phyloP scores from a whole-genome alignment of 1,140 invertebrate genomes.

The Microplitis mediator region DNA sequence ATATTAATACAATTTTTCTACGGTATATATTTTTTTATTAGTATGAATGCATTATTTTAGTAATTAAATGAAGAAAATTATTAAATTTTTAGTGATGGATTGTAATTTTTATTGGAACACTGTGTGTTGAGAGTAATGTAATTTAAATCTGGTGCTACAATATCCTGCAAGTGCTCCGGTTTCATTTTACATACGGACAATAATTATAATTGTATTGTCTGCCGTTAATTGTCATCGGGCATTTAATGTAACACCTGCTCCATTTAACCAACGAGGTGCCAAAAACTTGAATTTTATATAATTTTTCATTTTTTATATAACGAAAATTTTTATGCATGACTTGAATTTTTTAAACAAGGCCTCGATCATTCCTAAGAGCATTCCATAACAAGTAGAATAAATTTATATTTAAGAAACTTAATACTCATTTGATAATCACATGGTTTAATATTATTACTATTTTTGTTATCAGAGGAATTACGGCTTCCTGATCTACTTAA shows the following conservation, averaged over 20 bases:
- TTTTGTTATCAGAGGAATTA: too few relatives aligned
- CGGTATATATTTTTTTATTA: constrained; percentile 24
- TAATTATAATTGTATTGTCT: neutral
- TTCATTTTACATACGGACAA: constrained; percentile 5
- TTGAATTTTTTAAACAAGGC: neutral
- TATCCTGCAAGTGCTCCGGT: neutral
- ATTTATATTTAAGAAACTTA: neutral
- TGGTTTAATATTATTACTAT: neutral
- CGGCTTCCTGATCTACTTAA: too few relatives aligned
- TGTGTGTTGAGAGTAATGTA: constrained; percentile 34
- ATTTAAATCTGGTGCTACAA: constrained; percentile 35
- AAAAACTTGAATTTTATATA: constrained; percentile 24
- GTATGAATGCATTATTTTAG: constrained; percentile 11
- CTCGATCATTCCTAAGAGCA: constrained; percentile 16
- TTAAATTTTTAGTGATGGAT: constrained; percentile 26
- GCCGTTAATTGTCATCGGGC: constrained; percentile 7
- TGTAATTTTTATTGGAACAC: constrained; percentile 20
- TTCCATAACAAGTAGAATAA: constrained; percentile 9
- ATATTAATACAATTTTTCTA: constrained; percentile 34
- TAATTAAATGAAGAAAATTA: constrained; percentile 13
- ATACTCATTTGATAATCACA: neutral
- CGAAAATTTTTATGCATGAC: neutral
- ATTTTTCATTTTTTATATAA: neutral
- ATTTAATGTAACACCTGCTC: constrained; percentile 21
- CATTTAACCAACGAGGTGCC: constrained; percentile 33